Conservation (phyloP, 2,888 invertebrate species). For the Drosophila sordidapex region DNA sequence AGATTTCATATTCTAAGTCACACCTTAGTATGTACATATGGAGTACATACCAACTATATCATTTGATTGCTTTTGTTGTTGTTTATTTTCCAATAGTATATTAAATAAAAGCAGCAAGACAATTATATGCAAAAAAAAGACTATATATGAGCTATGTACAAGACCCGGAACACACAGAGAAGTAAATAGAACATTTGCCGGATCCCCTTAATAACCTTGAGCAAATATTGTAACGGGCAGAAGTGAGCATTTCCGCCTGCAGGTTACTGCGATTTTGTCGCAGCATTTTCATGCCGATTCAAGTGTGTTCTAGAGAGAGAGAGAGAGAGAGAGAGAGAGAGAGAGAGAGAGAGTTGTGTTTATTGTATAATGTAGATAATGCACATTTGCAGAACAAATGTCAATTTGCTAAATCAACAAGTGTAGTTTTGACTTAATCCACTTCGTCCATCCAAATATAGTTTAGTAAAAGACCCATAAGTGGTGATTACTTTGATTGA, state of each 20-base stretch:
- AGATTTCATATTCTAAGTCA: constrained; percentile 65
- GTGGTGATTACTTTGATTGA: neutral
- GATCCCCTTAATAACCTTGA: neutral
- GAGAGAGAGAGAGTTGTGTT: neutral
- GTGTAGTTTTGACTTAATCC: neutral
- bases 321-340: neutral
- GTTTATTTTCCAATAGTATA: neutral
- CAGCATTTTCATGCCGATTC: neutral
- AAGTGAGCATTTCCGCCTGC: neutral
- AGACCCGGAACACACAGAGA: neutral
- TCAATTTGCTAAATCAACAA: neutral
- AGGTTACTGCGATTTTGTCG: neutral
- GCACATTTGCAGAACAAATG: neutral
- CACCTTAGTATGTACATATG: neutral
- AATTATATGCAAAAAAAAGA: neutral
- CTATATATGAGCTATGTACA: neutral
- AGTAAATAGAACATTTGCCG: neutral
- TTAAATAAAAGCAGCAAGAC: neutral
- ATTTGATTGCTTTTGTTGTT: neutral
- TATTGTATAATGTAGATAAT: neutral
- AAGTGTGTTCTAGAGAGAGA: neutral
- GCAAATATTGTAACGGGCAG: neutral
- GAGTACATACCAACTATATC: neutral
- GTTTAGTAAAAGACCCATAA: neutral
- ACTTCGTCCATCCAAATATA: neutral